These are phyloP conservation scores for Ips nitidus DNA, from an alignment of 1,140 invertebrate species.

Conservation along the genomic window DNA sequence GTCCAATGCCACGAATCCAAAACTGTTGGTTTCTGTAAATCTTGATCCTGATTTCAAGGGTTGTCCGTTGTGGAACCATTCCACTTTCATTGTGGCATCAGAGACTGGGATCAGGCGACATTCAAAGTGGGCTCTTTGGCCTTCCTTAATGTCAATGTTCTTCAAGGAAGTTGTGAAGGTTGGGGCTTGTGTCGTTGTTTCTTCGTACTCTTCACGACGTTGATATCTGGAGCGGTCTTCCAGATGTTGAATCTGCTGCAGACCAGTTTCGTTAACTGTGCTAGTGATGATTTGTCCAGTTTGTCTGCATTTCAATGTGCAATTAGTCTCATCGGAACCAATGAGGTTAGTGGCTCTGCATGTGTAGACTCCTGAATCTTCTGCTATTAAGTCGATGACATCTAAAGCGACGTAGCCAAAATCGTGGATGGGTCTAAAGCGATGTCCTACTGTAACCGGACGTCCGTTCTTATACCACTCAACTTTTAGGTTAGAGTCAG, in stretches of 20 bases:
- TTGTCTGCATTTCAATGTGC: conserved; percentile 69
- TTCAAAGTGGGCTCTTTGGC: conserved; percentile 94
- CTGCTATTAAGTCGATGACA: conserved; percentile 87
- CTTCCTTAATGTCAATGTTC: conserved; percentile 91
- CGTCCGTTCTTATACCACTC: conserved; percentile 93
- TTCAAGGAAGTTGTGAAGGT: conserved; percentile 89
- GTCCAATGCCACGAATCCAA: conserved; percentile 91
- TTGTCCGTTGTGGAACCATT: conserved; percentile 95
- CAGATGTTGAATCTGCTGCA: conserved; percentile 85
- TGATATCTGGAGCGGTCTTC: conserved; percentile 81
- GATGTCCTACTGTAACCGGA: conserved; percentile 83
- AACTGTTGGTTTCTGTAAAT: conserved; percentile 91
- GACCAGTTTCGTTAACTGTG: conserved; percentile 80
- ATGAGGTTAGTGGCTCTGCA: conserved; percentile 88
- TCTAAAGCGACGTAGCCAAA: conserved; percentile 94
- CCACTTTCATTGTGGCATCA: conserved; percentile 93
- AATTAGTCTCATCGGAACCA: conserved; percentile 82
- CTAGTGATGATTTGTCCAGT: conserved; percentile 77
- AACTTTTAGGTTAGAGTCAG: conserved; percentile 89
- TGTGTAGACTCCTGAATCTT: conserved; percentile 93
- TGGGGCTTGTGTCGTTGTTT: conserved; percentile 83
- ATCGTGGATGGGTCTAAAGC: conserved; percentile 93
- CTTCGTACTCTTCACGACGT: conserved; percentile 72
- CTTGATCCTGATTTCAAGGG: conserved; percentile 85
- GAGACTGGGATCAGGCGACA: conserved; percentile 94